phyloP scores from a whole-genome alignment of 2,888 invertebrate species.

The Sinelater perroti region DNA sequence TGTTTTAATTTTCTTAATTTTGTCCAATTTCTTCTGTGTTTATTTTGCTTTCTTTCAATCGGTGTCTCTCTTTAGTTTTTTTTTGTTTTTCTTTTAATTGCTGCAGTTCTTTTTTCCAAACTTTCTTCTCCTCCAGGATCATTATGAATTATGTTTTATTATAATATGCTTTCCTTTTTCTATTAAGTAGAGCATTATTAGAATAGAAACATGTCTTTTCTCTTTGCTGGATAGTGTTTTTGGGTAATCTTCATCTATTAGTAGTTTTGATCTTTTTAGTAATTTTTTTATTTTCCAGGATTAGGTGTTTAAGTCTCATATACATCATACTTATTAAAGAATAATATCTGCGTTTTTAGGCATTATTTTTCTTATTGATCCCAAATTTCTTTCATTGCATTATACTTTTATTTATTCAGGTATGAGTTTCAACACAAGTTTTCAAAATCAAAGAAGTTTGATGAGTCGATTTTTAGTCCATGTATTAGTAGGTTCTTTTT shows the following conservation, averaged over 20 bases:
- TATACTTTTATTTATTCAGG: background rate
- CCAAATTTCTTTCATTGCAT: conserved; percentile 1
- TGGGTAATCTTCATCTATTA: background rate
- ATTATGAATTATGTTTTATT: conserved; percentile 1
- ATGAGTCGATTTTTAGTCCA: background rate
- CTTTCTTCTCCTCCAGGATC: background rate
- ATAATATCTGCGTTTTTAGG: background rate
- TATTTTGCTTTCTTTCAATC: background rate
- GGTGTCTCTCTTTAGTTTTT: background rate
- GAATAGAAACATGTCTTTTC: background rate
- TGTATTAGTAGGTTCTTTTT: background rate
- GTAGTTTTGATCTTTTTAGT: background rate
- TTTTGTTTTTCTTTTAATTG: background rate
- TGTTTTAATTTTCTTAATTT: background rate
- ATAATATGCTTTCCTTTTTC: background rate
- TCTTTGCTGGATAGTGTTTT: background rate
- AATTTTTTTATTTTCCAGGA: background rate
- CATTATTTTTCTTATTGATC: background rate
- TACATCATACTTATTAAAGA: background rate
- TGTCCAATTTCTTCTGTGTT: background rate
- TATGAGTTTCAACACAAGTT: background rate
- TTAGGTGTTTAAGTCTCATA: conserved; percentile 2
- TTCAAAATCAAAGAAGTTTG: background rate
- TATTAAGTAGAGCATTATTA: background rate
- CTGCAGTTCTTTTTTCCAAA: background rate